Evolutionary conservation across 1,140 invertebrate species (phyloP), one percentile per base, ranked within the genome.

Genomic region (Battus philenor): DNA sequence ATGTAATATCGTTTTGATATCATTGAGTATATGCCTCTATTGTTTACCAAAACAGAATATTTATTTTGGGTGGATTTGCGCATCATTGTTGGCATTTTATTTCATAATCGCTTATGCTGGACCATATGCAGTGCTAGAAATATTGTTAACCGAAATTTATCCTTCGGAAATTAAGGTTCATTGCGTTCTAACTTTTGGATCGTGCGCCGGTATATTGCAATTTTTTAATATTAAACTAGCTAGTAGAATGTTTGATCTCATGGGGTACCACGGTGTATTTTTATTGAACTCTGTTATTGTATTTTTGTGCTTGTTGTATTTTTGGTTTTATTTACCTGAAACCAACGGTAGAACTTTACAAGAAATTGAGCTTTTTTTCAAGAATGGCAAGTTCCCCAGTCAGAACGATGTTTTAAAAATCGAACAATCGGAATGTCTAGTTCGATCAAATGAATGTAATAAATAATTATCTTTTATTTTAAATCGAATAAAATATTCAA

Each of bases 331-430:
- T 44, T 30, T 59, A 12, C 56, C 56, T 2, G 56, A 59, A 32
- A 59, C 52, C 4, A 59, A 51, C 20, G 51, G 51, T 1, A 54
- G 36, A 7, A 54, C 44, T 15, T 45, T 59, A 26, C 51, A 54
- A 13, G 56, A 59, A 47, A 54, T 59, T 4, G 47, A 59, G 5
- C 20, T 41, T 7, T 60, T 36, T 48, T 56, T 60, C 49, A 54
- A 44, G n/a, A 32, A 39, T 13, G 33, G 29, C 7, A 31, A 36
- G 11, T 56, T 33, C 24, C 22, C 27, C 22, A 20, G 30, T 17
- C 5, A 34, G 1, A n/a, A 45, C 17, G n/a, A n/a, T n/a, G n/a
- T n/a, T n/a, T n/a, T n/a, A n/a, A n/a, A n/a, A n/a, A n/a, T n/a
- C n/a, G n/a, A n/a, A n/a, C n/a, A n/a, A n/a, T n/a, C n/a, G n/a